Evolutionary conservation across 2,113 vertebrate genomes (phyloP), one percentile per base, ranked within the genome.

Genomic region (Dicaeum eximium): DNA sequence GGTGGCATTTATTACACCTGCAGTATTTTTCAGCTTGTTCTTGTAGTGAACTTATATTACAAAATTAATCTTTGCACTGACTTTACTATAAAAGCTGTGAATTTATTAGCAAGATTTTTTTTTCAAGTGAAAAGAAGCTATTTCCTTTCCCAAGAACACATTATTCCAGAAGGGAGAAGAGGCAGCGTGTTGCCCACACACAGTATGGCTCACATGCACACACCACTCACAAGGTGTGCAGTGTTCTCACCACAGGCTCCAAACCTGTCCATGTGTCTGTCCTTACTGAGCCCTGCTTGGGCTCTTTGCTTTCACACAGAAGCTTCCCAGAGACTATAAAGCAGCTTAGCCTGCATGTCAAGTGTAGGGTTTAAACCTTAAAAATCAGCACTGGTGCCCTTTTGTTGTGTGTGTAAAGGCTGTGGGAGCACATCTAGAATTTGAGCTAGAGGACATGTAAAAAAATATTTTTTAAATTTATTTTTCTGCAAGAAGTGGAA

Each of bases 151-250:
- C 78, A 89, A 88, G 88, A 89, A 87, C 88, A 89, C 62, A 21
- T 80, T 81, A 87, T 95, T 92, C 90, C 90, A 94, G 94, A 96
- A 97, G 91, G 93, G 53, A 94, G 87, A 90, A 90, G 93, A 95
- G 88, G 88, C 94, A 91, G 90, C 65, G 72, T 33, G 73, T 72
- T 96, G 94, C 86, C 95, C 91, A 94, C 94, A 88, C 92, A 96
- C 94, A 94, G 93, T 88, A 96, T 96, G 95, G 93, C 85, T 92
- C 57, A 79, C 88, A 35, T 74, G 80, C 86, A 47, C 31, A 42
- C 57, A 70, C 74, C 79, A 57, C 37, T 72, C 73, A 40, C 22
- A 35, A 83, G 93, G 93, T 85, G 80, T 89, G 16, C 84, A 8
- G 47, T 6, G 50, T 93, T 95, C 91, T 87, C 86, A 72, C 51